phyloP scores from a whole-genome alignment of 2,113 vertebrate genomes.

The Polyodon spathula region DNA sequence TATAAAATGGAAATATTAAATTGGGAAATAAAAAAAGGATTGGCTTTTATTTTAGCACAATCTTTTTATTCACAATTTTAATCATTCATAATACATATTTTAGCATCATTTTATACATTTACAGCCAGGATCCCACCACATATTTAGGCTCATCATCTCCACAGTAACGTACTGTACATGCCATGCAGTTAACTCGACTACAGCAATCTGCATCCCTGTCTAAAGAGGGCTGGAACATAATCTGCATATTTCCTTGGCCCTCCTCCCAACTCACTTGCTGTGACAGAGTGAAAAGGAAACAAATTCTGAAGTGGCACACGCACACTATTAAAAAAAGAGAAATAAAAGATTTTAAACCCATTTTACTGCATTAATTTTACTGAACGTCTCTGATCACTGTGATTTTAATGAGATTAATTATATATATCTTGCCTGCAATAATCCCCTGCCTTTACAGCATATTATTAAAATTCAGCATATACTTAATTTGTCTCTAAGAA shows the following conservation, averaged over 20 bases:
- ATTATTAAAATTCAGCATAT: conserved; percentile 80
- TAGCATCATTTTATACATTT: too few relatives aligned
- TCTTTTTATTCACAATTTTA: too few relatives aligned
- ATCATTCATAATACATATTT: too few relatives aligned
- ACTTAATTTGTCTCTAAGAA: conserved; percentile 81
- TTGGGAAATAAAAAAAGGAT: too few relatives aligned
- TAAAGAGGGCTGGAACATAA: background rate
- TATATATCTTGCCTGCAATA: conserved; percentile 42
- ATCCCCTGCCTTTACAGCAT: conserved; percentile 66
- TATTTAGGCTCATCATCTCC: too few relatives aligned
- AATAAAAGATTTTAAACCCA: conserved; percentile 2
- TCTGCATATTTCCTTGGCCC: background rate
- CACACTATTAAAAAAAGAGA: conserved; percentile 4
- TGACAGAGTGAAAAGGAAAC: conserved; percentile 2
- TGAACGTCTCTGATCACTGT: background rate
- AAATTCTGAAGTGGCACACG: conserved; percentile 5
- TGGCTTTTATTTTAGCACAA: too few relatives aligned
- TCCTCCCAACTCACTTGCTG: background rate
- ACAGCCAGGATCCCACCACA: too few relatives aligned
- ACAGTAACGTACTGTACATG: too few relatives aligned
- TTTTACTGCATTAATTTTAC: conserved; percentile 3
- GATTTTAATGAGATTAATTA: conserved; percentile 32
- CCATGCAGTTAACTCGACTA: too few relatives aligned
- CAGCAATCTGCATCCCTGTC: background rate
- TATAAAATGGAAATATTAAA: too few relatives aligned